Evolutionary conservation across 2,113 vertebrate species (phyloP), one percentile per base, ranked within the genome.

Genomic region (Menidia beryllina): DNA sequence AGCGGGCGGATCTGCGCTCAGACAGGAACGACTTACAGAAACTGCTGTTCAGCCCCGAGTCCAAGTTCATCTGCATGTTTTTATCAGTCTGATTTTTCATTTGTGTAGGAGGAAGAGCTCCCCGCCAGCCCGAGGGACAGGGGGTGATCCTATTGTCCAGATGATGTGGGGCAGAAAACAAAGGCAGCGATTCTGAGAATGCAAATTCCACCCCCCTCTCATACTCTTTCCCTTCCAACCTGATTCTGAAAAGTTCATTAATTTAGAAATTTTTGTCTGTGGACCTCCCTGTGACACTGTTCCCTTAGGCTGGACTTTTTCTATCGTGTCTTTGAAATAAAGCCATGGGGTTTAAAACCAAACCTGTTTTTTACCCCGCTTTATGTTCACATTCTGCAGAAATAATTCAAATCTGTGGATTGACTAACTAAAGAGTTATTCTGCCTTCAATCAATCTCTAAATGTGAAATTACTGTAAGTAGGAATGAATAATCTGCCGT

Each of bases 111-210:
- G n/a, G 54, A 60, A 75, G 36, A 59, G 56, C 13, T 3, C 13
- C 39, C 25, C 59, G 62, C 57, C 30, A 72, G 69, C 25, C 77
- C 70, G 43, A 27, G 56, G 59, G 68, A 45, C 10, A 13, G 51
- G 76, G 64, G 45, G 57, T 54, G 34, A 75, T 91, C 81, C 88
- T 50, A 89, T 94, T 94, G 91, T 94, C 55, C 69, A 48, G 69
- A 68, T 80, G 84, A 93, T 92, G 85, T 93, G 86, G 91, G 91
- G 91, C 89, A 59, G 90, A 93, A 93, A 93, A 94, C 54, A 56
- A 83, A 88, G 86, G 75, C 91, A 91, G 78, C 58, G 63, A 92
- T 87, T 79, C 72, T 79, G 83, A 74, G 83, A 91, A 92, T 77
- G 85, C 55, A 45, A 68, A 61, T 67, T 63, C 27, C 34, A 67